A percentile compares a stretch with the other conserved stretches of the same genome.
Conservation (phyloP, 2,888 invertebrate genomes). For the Nemapogon koenigi region DNA sequence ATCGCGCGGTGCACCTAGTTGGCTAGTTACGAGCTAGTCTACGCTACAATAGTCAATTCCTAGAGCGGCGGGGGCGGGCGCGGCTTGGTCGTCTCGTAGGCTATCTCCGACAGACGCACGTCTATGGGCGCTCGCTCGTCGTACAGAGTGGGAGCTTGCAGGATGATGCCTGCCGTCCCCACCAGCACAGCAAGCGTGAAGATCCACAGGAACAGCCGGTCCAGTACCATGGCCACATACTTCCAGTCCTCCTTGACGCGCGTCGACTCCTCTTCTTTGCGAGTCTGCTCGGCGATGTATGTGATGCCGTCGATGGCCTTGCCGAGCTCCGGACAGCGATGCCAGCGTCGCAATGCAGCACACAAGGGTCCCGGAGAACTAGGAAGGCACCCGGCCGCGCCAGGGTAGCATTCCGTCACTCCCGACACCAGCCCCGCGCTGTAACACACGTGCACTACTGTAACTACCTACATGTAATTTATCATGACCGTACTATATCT, state of each 20-base stretch:
- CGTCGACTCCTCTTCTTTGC: constrained; percentile 90
- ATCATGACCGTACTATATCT: too few relatives aligned
- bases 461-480: constrained; percentile 66
- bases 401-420: constrained; percentile 1
- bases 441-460: constrained; percentile 20
- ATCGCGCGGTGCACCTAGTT: constrained; percentile 17
- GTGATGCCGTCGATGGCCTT: constrained; percentile 92
- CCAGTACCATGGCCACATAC: constrained; percentile 97
- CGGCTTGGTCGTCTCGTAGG: constrained; percentile 87
- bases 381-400: constrained; percentile 26
- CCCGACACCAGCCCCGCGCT: neutral
- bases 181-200: constrained; percentile 95
- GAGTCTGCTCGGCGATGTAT: constrained; percentile 92
- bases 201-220: constrained; percentile 95
- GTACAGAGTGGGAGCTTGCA: constrained; percentile 94
- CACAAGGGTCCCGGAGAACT: constrained; percentile 64
- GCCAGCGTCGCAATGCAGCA: constrained; percentile 78
- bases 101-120: constrained; percentile 87
- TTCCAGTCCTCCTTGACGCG: constrained; percentile 98
- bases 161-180: constrained; percentile 92
- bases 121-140: constrained; percentile 90
- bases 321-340: constrained; percentile 89
- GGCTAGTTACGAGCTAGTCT: constrained; percentile 6
- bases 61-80: constrained; percentile 49
- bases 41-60: constrained; percentile 1